Evolutionary conservation across 2,113 vertebrate genomes (phyloP), one percentile per base, ranked within the genome.

Genomic region (Carassius carassius): DNA sequence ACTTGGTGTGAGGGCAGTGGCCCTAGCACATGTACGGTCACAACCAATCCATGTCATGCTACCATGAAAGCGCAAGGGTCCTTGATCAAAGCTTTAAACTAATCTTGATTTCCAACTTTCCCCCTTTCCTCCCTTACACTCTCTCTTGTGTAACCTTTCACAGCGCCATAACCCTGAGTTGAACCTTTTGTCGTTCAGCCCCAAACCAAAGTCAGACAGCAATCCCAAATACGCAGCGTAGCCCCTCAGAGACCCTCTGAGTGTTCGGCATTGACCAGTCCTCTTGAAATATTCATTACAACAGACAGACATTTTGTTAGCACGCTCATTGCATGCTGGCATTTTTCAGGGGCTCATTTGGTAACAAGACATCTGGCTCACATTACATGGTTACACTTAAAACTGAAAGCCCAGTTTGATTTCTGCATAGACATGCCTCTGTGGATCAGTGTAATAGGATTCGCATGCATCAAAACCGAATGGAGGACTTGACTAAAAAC

Each of bases 201-300:
- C 25, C 49, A 78, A 73, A 79, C 37, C 69, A 29, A 35, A 85
- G 78, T 78, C 29, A 49, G 58, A 56, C 80, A 65, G 75, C 54
- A 60, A 69, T 60, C 62, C 72, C 82, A 70, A 49, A 21, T 78
- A 69, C 29, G n/a, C 70, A 77, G 37, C 37, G 6, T 37, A 37
- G 37, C 37, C 37, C 37, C 41, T 73, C 17, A 44, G 76, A 80
- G 74, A 56, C 70, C 88, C 76, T 75, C 2, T 62, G 56, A 72
- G 74, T 86, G 78, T 44, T 29, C 9, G 23, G 41, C 41, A 23
- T 47, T 25, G 25, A 85, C 83, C 84, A 87, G 86, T 86, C 74
- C 90, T 92, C 89, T 92, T 93, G 92, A 94, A 94, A 94, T 92
- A 93, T 93, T 94, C 92, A 92, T 90, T 91, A 90, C 89, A 88